Conservation (phyloP, 2,888 invertebrate species). For the Harmothoe impar region DNA sequence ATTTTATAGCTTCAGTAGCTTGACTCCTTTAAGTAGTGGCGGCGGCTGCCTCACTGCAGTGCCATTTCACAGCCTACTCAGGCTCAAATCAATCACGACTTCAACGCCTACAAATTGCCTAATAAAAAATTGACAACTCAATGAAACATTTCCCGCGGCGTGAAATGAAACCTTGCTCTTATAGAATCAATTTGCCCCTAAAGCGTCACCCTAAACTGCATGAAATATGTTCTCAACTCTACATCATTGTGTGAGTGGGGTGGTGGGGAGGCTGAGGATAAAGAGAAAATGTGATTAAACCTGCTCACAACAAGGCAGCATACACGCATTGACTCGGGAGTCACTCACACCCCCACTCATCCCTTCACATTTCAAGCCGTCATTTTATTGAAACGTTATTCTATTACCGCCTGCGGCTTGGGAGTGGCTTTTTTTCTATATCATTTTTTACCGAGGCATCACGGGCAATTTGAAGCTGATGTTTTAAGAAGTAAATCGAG, state of each 20-base stretch:
- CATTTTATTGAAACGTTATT: constrained; percentile 58
- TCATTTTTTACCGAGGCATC: constrained; percentile 45
- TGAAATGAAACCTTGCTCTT: constrained; percentile 60
- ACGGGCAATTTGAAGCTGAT: constrained; percentile 58
- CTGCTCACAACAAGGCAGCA: constrained; percentile 1
- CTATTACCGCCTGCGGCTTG: constrained; percentile 36
- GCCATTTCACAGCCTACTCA: constrained; percentile 53
- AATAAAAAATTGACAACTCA: constrained; percentile 61
- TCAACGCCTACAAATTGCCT: constrained; percentile 60
- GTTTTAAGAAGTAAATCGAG: constrained; percentile 56
- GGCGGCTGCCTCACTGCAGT: neutral
- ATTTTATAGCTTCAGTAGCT: neutral
- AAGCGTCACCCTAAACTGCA: neutral
- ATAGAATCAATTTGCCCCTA: constrained; percentile 55
- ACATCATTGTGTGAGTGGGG: neutral
- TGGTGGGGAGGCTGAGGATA: neutral
- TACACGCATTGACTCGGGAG: neutral
- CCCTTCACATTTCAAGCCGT: neutral
- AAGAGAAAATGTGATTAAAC: constrained; percentile 47
- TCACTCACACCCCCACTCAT: neutral
- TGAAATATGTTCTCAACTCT: constrained; percentile 6
- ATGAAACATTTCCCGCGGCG: constrained; percentile 59
- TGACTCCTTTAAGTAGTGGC: constrained; percentile 5
- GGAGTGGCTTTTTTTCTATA: neutral
- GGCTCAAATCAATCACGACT: constrained; percentile 16